phyloP scores from a whole-genome alignment of 1,140 invertebrate species.

The Drosophila arawakana region DNA sequence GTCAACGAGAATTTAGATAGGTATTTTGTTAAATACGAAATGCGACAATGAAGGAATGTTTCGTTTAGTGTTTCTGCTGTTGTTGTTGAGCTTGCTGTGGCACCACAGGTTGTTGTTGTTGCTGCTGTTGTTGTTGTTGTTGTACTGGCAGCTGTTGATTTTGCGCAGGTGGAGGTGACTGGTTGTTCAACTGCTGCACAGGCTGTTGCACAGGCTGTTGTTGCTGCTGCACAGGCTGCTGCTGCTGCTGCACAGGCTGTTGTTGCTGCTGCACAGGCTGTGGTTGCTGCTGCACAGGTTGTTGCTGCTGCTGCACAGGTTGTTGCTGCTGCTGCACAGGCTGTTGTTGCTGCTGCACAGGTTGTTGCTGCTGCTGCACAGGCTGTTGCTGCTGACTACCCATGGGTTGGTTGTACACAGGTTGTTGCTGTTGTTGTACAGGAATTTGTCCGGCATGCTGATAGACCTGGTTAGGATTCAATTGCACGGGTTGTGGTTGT shows the following conservation, averaged over 20 bases:
- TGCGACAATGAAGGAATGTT: constrained; percentile 56
- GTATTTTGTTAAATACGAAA: constrained; percentile 31
- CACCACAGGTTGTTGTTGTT: constrained; percentile 33
- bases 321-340: constrained; percentile 37
- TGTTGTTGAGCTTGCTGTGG: constrained; percentile 50
- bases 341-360: constrained; percentile 41
- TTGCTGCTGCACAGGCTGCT: constrained; percentile 51
- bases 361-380: constrained; percentile 55
- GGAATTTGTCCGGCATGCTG: constrained; percentile 37
- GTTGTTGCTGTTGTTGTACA: constrained; percentile 37
- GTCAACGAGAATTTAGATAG: constrained; percentile 48
- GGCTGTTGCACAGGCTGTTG: constrained; percentile 30
- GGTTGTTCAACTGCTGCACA: constrained; percentile 11
- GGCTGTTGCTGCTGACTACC: constrained; percentile 52
- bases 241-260: constrained; percentile 46
- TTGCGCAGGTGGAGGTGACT: constrained; percentile 16
- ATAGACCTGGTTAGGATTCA: constrained; percentile 73
- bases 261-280: constrained; percentile 42
- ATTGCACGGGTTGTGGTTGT: constrained; percentile 60
- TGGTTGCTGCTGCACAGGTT: constrained; percentile 43
- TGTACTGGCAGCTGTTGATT: constrained; percentile 33
- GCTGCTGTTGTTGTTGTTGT: constrained; percentile 48
- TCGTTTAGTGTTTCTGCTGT: constrained; percentile 45
- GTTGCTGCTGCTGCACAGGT: constrained; percentile 51
- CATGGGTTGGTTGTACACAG: constrained; percentile 39